phyloP scores from a whole-genome alignment of 1,140 invertebrate species.

The Rhopalosiphum padi region DNA sequence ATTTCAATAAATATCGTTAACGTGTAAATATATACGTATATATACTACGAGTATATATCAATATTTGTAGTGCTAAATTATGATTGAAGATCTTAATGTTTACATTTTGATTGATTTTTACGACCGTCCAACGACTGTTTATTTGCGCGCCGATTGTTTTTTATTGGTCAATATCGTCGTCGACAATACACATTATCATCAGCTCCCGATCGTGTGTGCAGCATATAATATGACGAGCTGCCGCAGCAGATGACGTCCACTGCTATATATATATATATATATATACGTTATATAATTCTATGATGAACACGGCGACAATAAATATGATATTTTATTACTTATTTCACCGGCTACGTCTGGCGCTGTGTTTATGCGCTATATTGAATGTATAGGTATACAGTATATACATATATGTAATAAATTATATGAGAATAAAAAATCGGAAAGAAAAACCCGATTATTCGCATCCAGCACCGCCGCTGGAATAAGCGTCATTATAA shows the following conservation, averaged over 20 bases:
- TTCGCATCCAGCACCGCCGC: not conserved
- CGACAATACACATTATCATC: not conserved
- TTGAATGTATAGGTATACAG: too few relatives aligned
- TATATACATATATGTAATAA: not conserved
- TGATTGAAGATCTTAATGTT: not conserved
- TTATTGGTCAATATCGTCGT: not conserved
- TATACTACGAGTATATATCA: not conserved
- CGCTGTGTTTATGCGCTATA: not conserved
- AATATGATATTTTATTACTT: conserved; percentile 6
- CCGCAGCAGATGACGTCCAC: not conserved
- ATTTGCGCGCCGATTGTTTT: not conserved
- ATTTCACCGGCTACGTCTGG: not conserved
- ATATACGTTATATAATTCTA: not conserved
- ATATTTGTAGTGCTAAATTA: not conserved
- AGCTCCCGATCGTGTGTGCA: not conserved
- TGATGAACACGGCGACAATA: not conserved
- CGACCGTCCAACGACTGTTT: not conserved
- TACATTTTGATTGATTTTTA: not conserved
- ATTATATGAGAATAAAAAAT: not conserved
- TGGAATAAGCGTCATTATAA: not conserved
- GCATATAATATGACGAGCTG: not conserved
- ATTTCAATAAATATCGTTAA: not conserved
- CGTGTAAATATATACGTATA: not conserved
- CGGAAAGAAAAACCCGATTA: not conserved
- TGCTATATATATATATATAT: too few relatives aligned